A percentile compares a stretch with the other conserved stretches of the same genome.
Evolutionary conservation across 92 coral and sea anemone species (phyloP).

Genomic region (Epizoanthus fatuus): DNA sequence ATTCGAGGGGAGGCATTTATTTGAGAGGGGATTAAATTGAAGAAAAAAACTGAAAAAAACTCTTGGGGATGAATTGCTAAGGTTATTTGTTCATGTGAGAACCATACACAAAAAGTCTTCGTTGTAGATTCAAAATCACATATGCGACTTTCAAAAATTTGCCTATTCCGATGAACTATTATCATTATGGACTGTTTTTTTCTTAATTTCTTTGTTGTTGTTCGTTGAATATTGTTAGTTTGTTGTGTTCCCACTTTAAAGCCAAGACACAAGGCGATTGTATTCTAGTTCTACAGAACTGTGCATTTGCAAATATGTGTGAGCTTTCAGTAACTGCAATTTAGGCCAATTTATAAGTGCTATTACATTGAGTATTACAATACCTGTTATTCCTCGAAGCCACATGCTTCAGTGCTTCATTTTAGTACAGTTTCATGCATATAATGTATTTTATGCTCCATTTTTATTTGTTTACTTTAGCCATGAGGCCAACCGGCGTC

Average conservation of each 20-base stretch:
- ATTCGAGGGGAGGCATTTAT: too few species aligned
- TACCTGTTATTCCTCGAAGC: conserved; percentile 34
- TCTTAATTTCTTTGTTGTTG: too few species aligned
- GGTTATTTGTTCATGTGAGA: too few species aligned
- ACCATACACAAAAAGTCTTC: background rate
- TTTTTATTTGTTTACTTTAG: conserved; percentile 29
- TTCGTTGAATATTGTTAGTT: background rate
- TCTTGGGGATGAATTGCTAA: too few species aligned
- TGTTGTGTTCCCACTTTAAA: too few species aligned
- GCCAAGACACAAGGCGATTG: conserved; percentile 31
- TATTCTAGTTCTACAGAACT: conserved; percentile 31
- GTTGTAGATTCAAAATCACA: conserved; percentile 2
- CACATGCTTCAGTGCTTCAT: conserved; percentile 33
- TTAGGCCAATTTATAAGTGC: conserved; percentile 32
- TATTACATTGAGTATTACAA: conserved; percentile 28
- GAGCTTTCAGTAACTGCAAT: conserved; percentile 34
- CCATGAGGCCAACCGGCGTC: conserved; percentile 35
- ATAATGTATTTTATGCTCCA: conserved; percentile 33
- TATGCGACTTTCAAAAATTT: too few species aligned
- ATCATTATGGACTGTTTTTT: too few species aligned
- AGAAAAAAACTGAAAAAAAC: too few species aligned
- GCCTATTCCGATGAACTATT: too few species aligned
- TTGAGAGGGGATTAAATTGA: too few species aligned
- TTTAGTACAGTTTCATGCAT: background rate
- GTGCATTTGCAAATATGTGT: conserved; percentile 24